phyloP scores from a whole-genome alignment of 1,140 invertebrate genomes.

The Drosophila kikkawai region DNA sequence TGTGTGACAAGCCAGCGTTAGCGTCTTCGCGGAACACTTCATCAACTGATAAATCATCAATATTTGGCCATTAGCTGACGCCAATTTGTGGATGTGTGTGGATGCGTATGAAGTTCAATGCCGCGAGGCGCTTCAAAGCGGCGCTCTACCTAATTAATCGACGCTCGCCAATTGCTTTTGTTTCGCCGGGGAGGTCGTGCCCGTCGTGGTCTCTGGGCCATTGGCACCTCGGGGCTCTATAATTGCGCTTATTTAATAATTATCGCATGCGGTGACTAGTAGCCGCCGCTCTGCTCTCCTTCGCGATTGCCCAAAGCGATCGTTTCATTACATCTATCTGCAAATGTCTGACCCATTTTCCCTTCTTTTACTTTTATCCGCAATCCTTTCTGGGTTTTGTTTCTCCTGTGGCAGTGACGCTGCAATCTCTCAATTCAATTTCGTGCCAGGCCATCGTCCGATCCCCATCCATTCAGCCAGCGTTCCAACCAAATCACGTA shows the following conservation, averaged over 20 bases:
- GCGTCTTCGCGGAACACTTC: constrained; percentile 11
- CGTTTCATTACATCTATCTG: constrained; percentile 60
- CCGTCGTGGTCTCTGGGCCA: constrained; percentile 26
- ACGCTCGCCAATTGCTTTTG: constrained; percentile 39
- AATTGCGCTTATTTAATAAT: constrained; percentile 77
- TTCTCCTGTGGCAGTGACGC: constrained; percentile 18
- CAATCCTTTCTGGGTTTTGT: constrained; percentile 6
- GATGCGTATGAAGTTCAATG: constrained; percentile 68
- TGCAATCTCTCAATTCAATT: constrained; percentile 26
- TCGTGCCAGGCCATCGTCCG: constrained; percentile 21
- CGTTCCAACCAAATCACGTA: constrained; percentile 41
- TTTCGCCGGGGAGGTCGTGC: constrained; percentile 40
- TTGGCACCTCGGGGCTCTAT: constrained; percentile 38
- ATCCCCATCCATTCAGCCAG: constrained; percentile 2
- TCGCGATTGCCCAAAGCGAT: constrained; percentile 30
- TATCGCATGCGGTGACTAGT: constrained; percentile 47
- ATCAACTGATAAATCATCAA: constrained; percentile 40
- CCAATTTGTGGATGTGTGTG: constrained; percentile 42
- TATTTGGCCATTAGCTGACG: constrained; percentile 49
- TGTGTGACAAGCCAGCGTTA: constrained; percentile 23
- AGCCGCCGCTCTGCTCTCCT: constrained; percentile 23
- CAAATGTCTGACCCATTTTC: constrained; percentile 45
- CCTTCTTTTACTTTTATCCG: constrained; percentile 20
- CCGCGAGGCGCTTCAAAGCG: constrained; percentile 47
- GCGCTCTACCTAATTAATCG: constrained; percentile 65